These are phyloP conservation scores for Calidris pygmaea DNA, from an alignment of 2,113 vertebrate species.

Conservation along the genomic window DNA sequence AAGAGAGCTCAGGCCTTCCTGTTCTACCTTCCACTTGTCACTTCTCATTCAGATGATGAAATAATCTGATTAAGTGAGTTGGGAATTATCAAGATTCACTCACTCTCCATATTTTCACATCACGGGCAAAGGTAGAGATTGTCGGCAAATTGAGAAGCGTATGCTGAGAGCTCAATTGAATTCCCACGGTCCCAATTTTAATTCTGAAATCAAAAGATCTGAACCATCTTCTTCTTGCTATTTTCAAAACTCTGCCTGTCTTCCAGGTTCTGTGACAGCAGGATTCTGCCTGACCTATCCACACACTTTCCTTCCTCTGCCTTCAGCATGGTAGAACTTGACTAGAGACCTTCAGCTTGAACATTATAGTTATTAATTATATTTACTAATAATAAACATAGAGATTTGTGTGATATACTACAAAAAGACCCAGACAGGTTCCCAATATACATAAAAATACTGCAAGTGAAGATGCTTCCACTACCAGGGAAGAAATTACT, in stretches of 20 bases:
- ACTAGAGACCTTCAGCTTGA: background rate
- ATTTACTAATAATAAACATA: background rate
- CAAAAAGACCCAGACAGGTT: background rate
- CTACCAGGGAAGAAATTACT: background rate
- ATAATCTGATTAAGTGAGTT: conserved; percentile 30
- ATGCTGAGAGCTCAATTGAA: background rate
- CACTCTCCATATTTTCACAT: background rate
- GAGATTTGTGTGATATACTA: background rate
- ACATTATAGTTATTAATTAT: background rate
- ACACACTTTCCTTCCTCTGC: background rate
- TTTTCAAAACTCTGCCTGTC: background rate
- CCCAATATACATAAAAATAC: background rate
- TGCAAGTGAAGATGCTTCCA: background rate
- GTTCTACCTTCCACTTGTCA: background rate
- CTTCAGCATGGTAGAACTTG: background rate
- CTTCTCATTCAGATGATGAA: conserved; percentile 22
- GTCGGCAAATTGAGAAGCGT: background rate
- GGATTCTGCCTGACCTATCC: background rate
- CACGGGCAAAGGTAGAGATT: background rate
- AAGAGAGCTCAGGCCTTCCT: background rate
- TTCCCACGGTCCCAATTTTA: background rate
- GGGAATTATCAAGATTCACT: conserved; percentile 18
- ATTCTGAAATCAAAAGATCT: conserved; percentile 37
- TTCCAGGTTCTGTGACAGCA: background rate
- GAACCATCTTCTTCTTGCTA: background rate